Evolutionary conservation across 2,888 invertebrate species (phyloP), one percentile per base, ranked within the genome.

Genomic region (Scrobipalpa atriplicella): DNA sequence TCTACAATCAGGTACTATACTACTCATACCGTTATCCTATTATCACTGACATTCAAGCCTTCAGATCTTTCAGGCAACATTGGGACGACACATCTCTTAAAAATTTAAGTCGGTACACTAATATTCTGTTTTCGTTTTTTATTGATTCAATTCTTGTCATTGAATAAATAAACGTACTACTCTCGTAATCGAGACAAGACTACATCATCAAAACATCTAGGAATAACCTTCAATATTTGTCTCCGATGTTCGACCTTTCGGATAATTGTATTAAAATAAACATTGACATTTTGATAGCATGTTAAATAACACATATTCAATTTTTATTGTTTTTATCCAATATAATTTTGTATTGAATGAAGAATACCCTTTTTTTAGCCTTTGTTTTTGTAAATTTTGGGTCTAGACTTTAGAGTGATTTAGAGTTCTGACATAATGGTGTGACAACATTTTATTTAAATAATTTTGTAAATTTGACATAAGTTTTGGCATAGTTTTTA

Each of bases 201-300:
- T 47, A 16, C 47, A 47, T 47, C 47, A 47, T 47, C 47, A 47
- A 47, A 47, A 47, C 47, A 47, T 47, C 47, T 47, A n/a, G 47
- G n/a, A 47, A 47, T 47, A 47, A 47, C 47, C 47, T 47, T 16
- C 47, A 47, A n/a, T 47, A 47, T 38, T 58, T 58, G n/a, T 16
- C 13, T 10, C 21, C 47, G 41, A 39, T 16, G 47, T 2, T 47
- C 16, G 47, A 47, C 47, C 47, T 47, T 47, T 47, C n/a, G 47
- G n/a, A 47, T 47, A 47, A 16, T 16, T 47, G 61, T 11, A 61
- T 43, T 3, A 13, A 3, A 16, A 16, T 47, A 16, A 21, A 63
- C 16, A 47, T 16, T 3, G n/a, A 47, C 16, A 16, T n/a, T 6
- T 16, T 47, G 16, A 47, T 47, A 47, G 5, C 43, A 47, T 6